phyloP scores from a whole-genome alignment of 2,888 invertebrate species.

The Emmelina monodactyla region DNA sequence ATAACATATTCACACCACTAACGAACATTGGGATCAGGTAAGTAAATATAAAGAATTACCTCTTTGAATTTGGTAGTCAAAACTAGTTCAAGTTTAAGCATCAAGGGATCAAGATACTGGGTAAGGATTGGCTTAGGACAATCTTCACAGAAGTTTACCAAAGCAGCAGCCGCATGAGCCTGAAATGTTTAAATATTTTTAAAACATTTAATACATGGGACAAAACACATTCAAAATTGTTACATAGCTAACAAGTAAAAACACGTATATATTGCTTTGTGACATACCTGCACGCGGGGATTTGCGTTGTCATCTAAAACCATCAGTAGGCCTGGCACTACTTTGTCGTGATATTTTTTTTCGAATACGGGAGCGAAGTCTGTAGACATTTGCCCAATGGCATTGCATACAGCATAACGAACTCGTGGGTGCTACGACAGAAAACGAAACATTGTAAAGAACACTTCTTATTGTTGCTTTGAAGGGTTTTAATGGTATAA shows the following conservation, averaged over 20 bases:
- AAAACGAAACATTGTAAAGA: conserved; percentile 5
- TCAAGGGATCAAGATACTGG: conserved; percentile 89
- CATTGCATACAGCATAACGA: conserved; percentile 97
- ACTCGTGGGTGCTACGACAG: conserved; percentile 82
- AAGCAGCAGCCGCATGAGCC: conserved; percentile 87
- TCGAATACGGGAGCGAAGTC: conserved; percentile 97
- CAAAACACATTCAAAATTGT: conserved; percentile 37
- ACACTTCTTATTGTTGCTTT: not conserved
- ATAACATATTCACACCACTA: conserved; percentile 37
- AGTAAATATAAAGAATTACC: conserved; percentile 34
- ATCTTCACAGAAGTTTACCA: conserved; percentile 99
- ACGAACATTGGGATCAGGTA: conserved; percentile 56
- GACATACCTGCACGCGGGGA: conserved; percentile 86
- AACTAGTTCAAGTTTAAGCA: conserved; percentile 89
- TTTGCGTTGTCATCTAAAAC: conserved; percentile 90
- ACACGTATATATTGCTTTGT: conserved; percentile 20
- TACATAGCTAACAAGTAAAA: conserved; percentile 41
- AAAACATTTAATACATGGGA: conserved; percentile 1
- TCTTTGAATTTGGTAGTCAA: conserved; percentile 94
- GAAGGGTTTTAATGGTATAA: not conserved
- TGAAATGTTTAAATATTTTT: conserved; percentile 26
- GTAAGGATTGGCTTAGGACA: conserved; percentile 94
- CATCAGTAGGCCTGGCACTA: conserved; percentile 89
- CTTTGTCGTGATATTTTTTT: conserved; percentile 96
- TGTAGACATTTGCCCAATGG: conserved; percentile 98